A percentile compares a stretch with the other conserved stretches of the same genome.
These are phyloP conservation scores for Ceratosolen fusciceps DNA, from an alignment of 1,140 invertebrate genomes.

Conservation along the genomic window DNA sequence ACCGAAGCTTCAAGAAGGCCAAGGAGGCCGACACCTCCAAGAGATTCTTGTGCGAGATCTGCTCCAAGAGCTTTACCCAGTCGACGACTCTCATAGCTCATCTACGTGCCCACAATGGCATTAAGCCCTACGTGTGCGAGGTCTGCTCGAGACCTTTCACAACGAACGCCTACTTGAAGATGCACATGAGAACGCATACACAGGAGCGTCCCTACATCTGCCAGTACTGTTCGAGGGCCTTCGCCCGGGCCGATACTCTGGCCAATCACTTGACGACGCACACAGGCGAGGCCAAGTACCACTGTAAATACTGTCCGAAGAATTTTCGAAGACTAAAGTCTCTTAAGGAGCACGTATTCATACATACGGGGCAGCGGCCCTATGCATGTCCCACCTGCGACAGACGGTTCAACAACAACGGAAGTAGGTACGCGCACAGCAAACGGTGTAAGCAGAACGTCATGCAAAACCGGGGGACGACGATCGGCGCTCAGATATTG, in stretches of 20 bases:
- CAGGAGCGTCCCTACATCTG: constrained; percentile 76
- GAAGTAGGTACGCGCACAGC: constrained; percentile 69
- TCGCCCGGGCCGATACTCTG: constrained; percentile 69
- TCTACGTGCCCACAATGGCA: constrained; percentile 76
- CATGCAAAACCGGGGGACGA: constrained; percentile 47
- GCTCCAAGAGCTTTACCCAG: constrained; percentile 74
- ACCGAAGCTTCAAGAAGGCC: constrained; percentile 74
- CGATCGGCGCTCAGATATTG: neutral
- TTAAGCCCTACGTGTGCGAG: constrained; percentile 78
- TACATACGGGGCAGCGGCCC: constrained; percentile 75
- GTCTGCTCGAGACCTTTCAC: constrained; percentile 76
- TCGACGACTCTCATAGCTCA: constrained; percentile 71
- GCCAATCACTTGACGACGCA: constrained; percentile 72
- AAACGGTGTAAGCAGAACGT: constrained; percentile 68
- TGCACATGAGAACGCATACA: constrained; percentile 74
- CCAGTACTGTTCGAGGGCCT: constrained; percentile 70
- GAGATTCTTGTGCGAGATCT: constrained; percentile 79
- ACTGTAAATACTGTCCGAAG: constrained; percentile 77
- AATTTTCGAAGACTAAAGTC: constrained; percentile 75
- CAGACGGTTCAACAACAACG: constrained; percentile 69
- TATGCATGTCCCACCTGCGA: constrained; percentile 70
- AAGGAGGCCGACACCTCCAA: constrained; percentile 77
- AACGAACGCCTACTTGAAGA: constrained; percentile 69
- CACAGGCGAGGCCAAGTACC: constrained; percentile 76
- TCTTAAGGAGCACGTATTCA: constrained; percentile 76